Base-by-base conservation (phyloP, 1,140 invertebrate species). In the Gryon sp. region DNA sequence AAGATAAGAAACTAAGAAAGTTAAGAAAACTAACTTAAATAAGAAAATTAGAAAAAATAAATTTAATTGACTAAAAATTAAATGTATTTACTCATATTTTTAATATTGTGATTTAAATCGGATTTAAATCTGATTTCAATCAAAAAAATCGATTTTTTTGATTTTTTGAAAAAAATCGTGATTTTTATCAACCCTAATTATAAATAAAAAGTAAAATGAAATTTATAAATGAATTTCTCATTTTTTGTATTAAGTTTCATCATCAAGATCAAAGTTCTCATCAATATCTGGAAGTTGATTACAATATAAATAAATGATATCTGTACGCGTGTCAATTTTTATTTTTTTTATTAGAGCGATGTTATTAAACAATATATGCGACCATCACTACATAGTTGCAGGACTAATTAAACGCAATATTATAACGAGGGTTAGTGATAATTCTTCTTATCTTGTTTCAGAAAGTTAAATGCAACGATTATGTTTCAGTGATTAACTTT, bases 361-460 rank as follows among this genome's bases (percentile, higher is more conserved):
- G 7, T 9, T 7, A 20, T 48, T 55, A 11, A 65, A 73, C 34
- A 73, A 65, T 55, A 18, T 5, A 28, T 36, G 12, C 15, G 46
- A 65, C 24, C 18, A 40, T 66, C 57, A 55, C 43, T 68, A 66
- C 62, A 62, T 65, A 68, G 66, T 77, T 68, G 53, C 55, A 38
- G 11, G 48, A 72, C 66, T 77, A 77, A 77, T 77, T 77, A 77
- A 72, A 66, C 60, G 55, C 36, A 60, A 74, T 74, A 74, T 52
- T 45, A 30, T 72, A 55, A 72, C 48, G 60, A 68, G 48, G 60
- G 66, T 72, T 62, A 68, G 62, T 70, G 65, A 70, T 76, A 70
- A 70, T 59, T 40, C n/a, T 16, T 45, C 38, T 76, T 76, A 76
- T 76, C 73, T n/a, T n/a, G n/a, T n/a, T n/a, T 4, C 15, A 12